A percentile compares a stretch with the other conserved stretches of the same genome.
These are phyloP conservation scores for Oreochromis tanganicae DNA, from an alignment of 2,113 vertebrate species.

Conservation along the genomic window DNA sequence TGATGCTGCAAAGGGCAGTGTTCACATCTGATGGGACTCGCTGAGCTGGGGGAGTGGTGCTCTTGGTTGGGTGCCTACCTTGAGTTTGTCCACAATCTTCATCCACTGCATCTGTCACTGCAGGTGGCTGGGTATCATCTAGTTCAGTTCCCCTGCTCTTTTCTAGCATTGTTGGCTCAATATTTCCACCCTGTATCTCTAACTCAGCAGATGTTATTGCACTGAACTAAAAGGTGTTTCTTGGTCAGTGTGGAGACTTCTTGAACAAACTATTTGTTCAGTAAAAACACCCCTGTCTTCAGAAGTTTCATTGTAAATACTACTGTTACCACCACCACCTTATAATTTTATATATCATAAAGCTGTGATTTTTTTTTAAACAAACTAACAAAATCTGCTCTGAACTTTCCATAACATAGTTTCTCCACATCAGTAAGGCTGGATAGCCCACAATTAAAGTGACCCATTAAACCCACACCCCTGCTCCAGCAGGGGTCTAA, in stretches of 20 bases:
- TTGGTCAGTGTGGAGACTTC: background rate
- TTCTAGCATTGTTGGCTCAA: background rate
- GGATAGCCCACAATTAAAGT: constrained; percentile 19
- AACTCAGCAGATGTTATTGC: background rate
- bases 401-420: background rate
- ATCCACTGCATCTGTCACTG: background rate
- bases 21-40: rapidly evolving
- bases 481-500: constrained; percentile 13
- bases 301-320: rapidly evolving
- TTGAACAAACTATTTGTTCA: background rate
- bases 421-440: constrained; percentile 19
- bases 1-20: background rate
- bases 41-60: background rate
- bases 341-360: background rate
- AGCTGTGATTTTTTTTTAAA: rapidly evolving
- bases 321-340: background rate
- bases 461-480: background rate
- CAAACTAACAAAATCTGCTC: background rate
- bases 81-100: background rate
- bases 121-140: background rate
- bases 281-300: background rate
- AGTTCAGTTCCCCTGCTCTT: background rate
- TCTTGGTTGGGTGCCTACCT: background rate
- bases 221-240: background rate
- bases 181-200: background rate